Base-by-base conservation (phyloP, 92 coral and sea anemone species). In the Ricordea florida region DNA sequence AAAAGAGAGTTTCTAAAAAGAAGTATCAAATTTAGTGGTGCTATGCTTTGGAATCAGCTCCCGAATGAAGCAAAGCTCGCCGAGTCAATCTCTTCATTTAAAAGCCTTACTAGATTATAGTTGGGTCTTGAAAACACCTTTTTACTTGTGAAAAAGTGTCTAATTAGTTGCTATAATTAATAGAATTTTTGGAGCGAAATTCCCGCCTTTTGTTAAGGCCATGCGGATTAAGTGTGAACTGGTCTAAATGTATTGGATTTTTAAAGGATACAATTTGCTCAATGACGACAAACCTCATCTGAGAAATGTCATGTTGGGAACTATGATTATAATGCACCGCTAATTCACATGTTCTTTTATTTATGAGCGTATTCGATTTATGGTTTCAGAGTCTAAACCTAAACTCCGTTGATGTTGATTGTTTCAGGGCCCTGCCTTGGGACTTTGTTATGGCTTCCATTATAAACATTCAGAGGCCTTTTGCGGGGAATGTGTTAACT, bases 351-450 rank as follows among this genome's bases (percentile, higher is more conserved):
- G 70, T 28, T 24, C 26, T 62, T 28, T 50, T 76, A 25, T 63
- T 51, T 15, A 16, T 76, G 3, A 18, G 41, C 64, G 50, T 76
- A 33, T 29, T 57, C 9, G 81, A 74, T 48, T 74, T 74, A 23
- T 63, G 65, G 37, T 76, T 63, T 0, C 82, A 50, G 51, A 75
- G 62, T 32, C 73, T 46, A 10, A 62, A 62, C 58, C 36, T 34
- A 46, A 48, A 33, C 15, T 73, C 46, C 4, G 71, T 74, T 5
- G 56, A 38, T 0, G 58, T 38, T 1, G 81, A 74, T n/a, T n/a
- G n/a, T n/a, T n/a, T n/a, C n/a, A n/a, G n/a, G n/a, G n/a, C n/a
- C n/a, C n/a, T n/a, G n/a, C n/a, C n/a, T n/a, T n/a, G n/a, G n/a
- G n/a, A n/a, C n/a, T n/a, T n/a, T n/a, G n/a, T n/a, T n/a, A n/a